Evolutionary conservation across 1,140 invertebrate species (phyloP), one percentile per base, ranked within the genome.

Genomic region (Lutraria rhynchaena): DNA sequence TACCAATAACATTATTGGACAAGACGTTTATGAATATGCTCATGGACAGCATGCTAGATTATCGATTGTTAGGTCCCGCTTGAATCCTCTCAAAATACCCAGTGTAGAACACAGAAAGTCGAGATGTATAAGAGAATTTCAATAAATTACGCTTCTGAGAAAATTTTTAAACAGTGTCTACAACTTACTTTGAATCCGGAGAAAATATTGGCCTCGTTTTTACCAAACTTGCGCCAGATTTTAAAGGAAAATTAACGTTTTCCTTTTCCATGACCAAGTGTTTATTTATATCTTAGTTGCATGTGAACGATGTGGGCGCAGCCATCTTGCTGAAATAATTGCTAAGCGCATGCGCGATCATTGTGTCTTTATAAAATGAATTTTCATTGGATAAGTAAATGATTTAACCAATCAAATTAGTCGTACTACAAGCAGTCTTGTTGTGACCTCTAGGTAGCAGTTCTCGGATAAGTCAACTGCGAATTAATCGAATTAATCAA

Each of bases 171-270:
- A n/a, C n/a, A n/a, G 37, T 41, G 37, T 7, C 5, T 29, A 33
- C 33, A 51, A 65, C 75, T 80, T 80, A 86, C 85, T 81, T 84
- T 37, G 70, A 69, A 67, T 86, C 85, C 70, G 58, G 22, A 58
- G 85, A 86, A 78, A 86, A 86, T 44, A 75, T 17, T 19, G 82
- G 82, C 41, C 76, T 75, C 24, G 63, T 61, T n/a, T 86, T 81
- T 22, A 83, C 78, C 13, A 85, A 61, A 51, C 69, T 82, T 61
- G 82, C 63, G 19, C 84, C 84, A 33, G 82, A 78, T 49, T 58
- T 71, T n/a, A 86, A 29, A 22, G 71, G 69, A 33, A 86, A 65
- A 71, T 81, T 41, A n/a, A 75, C 53, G 29, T 82, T 63, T 37
- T 77, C 74, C 11, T 81, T 37, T 3, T 63, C 35, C 13, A 19